Percentiles rank a stretch among this genome's conserved stretches.
Conservation (phyloP, 1,140 invertebrate genomes). For the Mylabris phalerata region DNA sequence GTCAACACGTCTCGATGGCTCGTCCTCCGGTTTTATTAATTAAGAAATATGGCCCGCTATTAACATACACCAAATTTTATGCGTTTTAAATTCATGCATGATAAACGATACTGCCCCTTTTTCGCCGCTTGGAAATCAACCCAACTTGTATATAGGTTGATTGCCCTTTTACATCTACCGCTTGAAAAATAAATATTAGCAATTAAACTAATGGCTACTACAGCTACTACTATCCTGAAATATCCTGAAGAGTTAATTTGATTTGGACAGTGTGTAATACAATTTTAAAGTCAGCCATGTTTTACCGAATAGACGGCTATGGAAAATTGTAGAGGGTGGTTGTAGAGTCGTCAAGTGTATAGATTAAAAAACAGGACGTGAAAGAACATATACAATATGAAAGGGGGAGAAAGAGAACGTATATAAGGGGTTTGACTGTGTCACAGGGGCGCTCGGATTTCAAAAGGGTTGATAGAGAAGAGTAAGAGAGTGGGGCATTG, state of each 20-base stretch:
- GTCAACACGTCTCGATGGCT: too few species aligned
- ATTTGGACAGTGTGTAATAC: slow-evolving; percentile 13
- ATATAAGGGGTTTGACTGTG: slow-evolving; percentile 7
- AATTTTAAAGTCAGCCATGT: slow-evolving; percentile 16
- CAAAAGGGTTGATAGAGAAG: slow-evolving; percentile 8
- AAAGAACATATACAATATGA: not conserved
- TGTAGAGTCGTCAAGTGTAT: slow-evolving; percentile 7
- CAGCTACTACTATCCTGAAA: not conserved
- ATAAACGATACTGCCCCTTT: slow-evolving; percentile 3
- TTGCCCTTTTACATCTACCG: not conserved
- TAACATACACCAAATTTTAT: slow-evolving; percentile 7
- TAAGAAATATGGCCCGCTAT: slow-evolving; percentile 11
- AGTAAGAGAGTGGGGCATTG: slow-evolving; percentile 11
- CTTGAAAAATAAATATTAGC: slow-evolving; percentile 15
- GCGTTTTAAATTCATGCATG: slow-evolving; percentile 12
- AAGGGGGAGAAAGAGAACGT: not conserved
- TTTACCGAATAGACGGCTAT: not conserved
- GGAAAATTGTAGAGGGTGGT: not conserved
- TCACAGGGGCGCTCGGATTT: slow-evolving; percentile 8
- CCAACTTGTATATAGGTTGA: not conserved
- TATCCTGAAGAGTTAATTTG: slow-evolving; percentile 12
- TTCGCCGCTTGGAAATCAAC: slow-evolving; percentile 3
- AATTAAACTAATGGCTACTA: slow-evolving; percentile 14
- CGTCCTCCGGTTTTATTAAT: not conserved
- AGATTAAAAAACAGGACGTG: slow-evolving; percentile 8